Percentiles rank a stretch among this genome's conserved stretches.
Evolutionary conservation across 2,113 vertebrate genomes (phyloP).

Genomic region (Tyrannus savana): DNA sequence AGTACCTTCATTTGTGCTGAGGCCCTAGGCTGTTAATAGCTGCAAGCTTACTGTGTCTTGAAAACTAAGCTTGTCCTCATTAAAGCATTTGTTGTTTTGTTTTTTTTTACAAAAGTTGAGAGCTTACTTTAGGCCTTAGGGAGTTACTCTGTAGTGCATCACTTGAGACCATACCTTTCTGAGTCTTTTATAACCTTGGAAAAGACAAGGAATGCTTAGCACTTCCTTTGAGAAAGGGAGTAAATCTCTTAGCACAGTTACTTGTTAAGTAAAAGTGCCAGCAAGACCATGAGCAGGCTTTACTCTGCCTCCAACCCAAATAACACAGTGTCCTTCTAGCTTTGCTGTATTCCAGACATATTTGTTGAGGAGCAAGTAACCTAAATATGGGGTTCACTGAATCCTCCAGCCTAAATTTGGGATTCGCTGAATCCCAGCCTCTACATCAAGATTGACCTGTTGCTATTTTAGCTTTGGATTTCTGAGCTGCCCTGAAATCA

Average conservation of each 20-base stretch:
- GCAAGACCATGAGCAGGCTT: not conserved
- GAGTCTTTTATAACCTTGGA: not conserved
- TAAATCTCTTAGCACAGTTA: not conserved
- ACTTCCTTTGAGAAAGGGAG: not conserved
- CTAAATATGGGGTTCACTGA: not conserved
- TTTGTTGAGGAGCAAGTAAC: not conserved
- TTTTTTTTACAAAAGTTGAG: not conserved
- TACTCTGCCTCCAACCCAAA: not conserved
- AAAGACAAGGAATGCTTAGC: conserved; percentile 19
- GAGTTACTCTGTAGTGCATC: not conserved
- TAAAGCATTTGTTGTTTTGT: not conserved
- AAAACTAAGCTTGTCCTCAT: not conserved
- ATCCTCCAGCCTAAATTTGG: not conserved
- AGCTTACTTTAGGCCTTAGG: not conserved
- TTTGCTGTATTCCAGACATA: not conserved
- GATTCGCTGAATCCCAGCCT: not conserved
- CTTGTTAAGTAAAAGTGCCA: not conserved
- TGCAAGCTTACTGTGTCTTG: not conserved
- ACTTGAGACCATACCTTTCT: not conserved
- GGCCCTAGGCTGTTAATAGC: not conserved
- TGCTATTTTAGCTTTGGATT: not conserved
- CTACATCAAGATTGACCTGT: not conserved
- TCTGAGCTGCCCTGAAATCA: not conserved
- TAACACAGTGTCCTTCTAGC: not conserved
- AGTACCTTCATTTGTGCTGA: not conserved